A percentile compares a stretch with the other conserved stretches of the same genome.
These are phyloP conservation scores for Lutjanus argentimaculatus DNA, from an alignment of 2,797 vertebrate genomes.

Conservation along the genomic window DNA sequence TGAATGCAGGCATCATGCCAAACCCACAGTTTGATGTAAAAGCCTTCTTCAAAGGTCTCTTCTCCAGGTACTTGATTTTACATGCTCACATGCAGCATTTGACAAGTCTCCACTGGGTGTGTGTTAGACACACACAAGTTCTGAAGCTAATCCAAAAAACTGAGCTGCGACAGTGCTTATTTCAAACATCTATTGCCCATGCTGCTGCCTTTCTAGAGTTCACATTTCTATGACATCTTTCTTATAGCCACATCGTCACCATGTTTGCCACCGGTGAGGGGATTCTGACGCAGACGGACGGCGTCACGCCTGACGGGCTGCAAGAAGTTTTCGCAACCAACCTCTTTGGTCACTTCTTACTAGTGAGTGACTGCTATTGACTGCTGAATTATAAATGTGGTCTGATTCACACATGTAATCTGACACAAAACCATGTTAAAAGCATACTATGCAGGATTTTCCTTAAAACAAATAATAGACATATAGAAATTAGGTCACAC, in stretches of 20 bases:
- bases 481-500: too few relatives aligned
- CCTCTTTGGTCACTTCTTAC: slow-evolving; percentile 95
- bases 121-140: not conserved
- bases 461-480: too few relatives aligned
- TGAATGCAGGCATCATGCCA: slow-evolving; percentile 97
- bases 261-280: slow-evolving; percentile 94
- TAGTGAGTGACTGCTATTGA: slow-evolving; percentile 83
- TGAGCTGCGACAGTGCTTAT: not conserved
- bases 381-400: not conserved
- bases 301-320: slow-evolving; percentile 89
- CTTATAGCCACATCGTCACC: slow-evolving; percentile 85
- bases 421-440: not conserved
- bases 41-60: slow-evolving; percentile 90
- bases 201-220: not conserved
- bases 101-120: not conserved
- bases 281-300: slow-evolving; percentile 91
- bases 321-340: slow-evolving; percentile 95
- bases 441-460: too few relatives aligned
- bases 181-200: not conserved
- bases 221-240: slow-evolving; percentile 1
- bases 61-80: slow-evolving; percentile 87
- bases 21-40: slow-evolving; percentile 90
- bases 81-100: not conserved
- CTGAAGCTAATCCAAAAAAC: not conserved
- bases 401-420: not conserved